Evolutionary conservation across 2,888 invertebrate genomes (phyloP), one percentile per base, ranked within the genome.

Genomic region (Hydraecia micacea): DNA sequence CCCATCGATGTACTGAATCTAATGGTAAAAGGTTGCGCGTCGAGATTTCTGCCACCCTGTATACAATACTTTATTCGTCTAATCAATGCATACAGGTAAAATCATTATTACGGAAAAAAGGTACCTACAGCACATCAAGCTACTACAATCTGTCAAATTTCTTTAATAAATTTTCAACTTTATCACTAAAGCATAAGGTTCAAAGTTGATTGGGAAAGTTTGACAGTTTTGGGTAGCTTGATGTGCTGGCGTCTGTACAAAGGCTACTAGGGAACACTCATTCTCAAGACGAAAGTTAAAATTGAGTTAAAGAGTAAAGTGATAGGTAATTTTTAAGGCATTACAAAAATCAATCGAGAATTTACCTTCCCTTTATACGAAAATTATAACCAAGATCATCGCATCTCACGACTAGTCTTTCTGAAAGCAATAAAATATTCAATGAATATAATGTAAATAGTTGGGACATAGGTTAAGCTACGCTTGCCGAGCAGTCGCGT

Each of bases 321-420:
- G 8, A 39, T 39, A n/a, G n/a, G n/a, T n/a, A 39, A 39, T 65
- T 36, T 65, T 13, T 39, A 39, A 13, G 6, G 25, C 25, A n/a
- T n/a, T n/a, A 39, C 8, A 66, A 66, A 66, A 39, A 39, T 66
- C 2, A 66, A 39, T 66, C n/a, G 15, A 39, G 15, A 39, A n/a
- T n/a, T 66, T 66, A 75, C 75, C 36, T 75, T 60, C 75, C 75
- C 1, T 25, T 60, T 6, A 76, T 28, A 6, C 36, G n/a, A 28
- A 76, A 15, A 9, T 25, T 75, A 36, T 62, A 75, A 7, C 60
- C 60, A 60, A 76, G 75, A 39, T 76, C 60, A 5, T 75, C 46
- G 1, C 75, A 75, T 49, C 36, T 36, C 15, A 75, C 36, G 0
- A 49, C 36, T 18, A 60, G 28, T 75, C 7, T 76, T 25, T 36